Conservation (phyloP, 2,888 invertebrate genomes). For the Schrankia costaestrigalis region DNA sequence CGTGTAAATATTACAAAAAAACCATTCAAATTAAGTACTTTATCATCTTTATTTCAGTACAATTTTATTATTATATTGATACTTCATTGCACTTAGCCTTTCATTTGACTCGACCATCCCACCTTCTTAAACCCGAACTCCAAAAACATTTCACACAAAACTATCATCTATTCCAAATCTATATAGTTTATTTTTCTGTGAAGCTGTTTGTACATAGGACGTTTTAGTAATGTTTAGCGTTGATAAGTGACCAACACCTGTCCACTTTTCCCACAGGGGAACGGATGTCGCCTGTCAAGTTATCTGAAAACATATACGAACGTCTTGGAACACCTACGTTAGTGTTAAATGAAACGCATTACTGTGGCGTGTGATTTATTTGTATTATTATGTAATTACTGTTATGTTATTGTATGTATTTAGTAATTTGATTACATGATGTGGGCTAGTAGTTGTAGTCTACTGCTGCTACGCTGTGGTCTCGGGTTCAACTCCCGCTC, state of each 20-base stretch:
- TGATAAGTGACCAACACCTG: slow-evolving; percentile 74
- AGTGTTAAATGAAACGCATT: slow-evolving; percentile 34
- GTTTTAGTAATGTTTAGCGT: slow-evolving; percentile 40
- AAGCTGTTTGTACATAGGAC: slow-evolving; percentile 38
- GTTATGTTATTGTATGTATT: too few relatives aligned
- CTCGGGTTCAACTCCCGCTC: too few relatives aligned
- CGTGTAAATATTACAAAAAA: too few relatives aligned
- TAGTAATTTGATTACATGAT: too few relatives aligned
- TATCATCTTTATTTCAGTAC: slow-evolving; percentile 50
- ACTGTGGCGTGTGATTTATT: slow-evolving; percentile 27
- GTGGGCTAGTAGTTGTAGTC: too few relatives aligned
- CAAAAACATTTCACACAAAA: slow-evolving; percentile 1
- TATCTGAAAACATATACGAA: slow-evolving; percentile 63
- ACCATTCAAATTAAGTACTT: slow-evolving; percentile 23
- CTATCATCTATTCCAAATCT: background rate
- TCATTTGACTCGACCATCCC: slow-evolving; percentile 44
- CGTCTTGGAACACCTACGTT: slow-evolving; percentile 47
- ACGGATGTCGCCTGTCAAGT: slow-evolving; percentile 67
- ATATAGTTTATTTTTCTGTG: slow-evolving; percentile 18
- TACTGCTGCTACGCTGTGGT: too few relatives aligned
- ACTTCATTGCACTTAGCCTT: slow-evolving; percentile 55
- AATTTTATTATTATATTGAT: slow-evolving; percentile 60
- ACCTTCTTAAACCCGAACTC: slow-evolving; percentile 20
- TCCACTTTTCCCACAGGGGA: slow-evolving; percentile 70
- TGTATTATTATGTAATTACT: too few relatives aligned